Base-by-base conservation (phyloP, 2,797 vertebrate species). In the Manis crassicaudata region DNA sequence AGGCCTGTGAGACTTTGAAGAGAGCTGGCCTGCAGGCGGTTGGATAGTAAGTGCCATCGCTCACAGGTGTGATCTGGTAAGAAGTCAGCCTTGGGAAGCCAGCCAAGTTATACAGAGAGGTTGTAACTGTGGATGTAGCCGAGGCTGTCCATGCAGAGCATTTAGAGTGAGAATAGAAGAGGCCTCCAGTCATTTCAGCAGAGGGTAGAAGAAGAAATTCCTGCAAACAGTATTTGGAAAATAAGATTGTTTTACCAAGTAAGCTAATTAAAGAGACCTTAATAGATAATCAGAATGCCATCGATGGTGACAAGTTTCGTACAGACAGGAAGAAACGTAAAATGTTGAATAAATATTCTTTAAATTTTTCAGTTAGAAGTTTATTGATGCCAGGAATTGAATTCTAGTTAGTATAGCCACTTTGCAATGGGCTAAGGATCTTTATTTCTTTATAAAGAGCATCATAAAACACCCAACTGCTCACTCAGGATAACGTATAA, bases 91-190 rank as follows among this genome's bases (percentile, higher is more conserved):
- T 18, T 14, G 1, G 16, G 70, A 83, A 68, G 56, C 56, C 37
- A 35, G 35, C 7, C 8, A 10, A 10, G 10, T 10, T 10, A n/a
- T 23, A 10, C 21, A 16, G 17, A 6, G 6, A 18, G 54, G 29
- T 20, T 12, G 37, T 21, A 14, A 32, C 13, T 2, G 1, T 25
- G 32, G 8, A 2, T 7, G 6, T 14, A 13, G 8, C n/a, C 27
- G n/a, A 76, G n/a, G 40, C 25, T 9, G 0, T 84, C 27, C 20
- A 0, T 23, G 60, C 23, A 18, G 17, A 56, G 13, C 14, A 1
- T 5, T 2, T 2, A 18, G 32, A 63, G 23, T 21, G n/a, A 79
- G 29, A 46, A 43, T 0, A 52, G 46, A 79, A 46, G 68, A 56
- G 2, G 13, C 29, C 10, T 29, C 4, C 3, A 32, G 40, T 46